A percentile compares a stretch with the other conserved stretches of the same genome.
Conservation (phyloP, 2,113 vertebrate species). For the Daubentonia madagascariensis region DNA sequence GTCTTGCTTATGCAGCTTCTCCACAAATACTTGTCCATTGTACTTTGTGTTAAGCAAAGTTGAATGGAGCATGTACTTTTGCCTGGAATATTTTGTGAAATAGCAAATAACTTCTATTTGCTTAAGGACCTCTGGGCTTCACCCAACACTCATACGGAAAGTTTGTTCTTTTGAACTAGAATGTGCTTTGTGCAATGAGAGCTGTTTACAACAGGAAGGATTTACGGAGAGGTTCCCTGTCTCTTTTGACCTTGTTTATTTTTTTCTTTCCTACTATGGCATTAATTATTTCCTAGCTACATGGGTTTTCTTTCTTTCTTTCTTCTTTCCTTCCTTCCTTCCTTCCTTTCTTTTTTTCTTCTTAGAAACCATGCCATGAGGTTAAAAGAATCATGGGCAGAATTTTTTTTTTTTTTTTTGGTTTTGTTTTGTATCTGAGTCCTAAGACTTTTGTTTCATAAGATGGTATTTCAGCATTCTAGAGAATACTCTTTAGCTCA, state of each 20-base stretch:
- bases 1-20: neutral
- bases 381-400: constrained; percentile 16
- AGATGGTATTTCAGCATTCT: constrained; percentile 52
- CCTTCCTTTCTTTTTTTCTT: neutral
- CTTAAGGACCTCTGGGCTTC: constrained; percentile 71
- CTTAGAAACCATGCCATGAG: constrained; percentile 34
- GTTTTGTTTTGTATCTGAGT: constrained; percentile 34
- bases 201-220: constrained; percentile 45
- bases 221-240: accelerated
- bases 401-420: constrained; percentile 11
- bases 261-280: constrained; percentile 26
- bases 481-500: neutral
- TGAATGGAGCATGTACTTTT: constrained; percentile 66
- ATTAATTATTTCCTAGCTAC: constrained; percentile 43
- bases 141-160: constrained; percentile 1
- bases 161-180: constrained; percentile 33
- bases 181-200: constrained; percentile 7
- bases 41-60: constrained; percentile 69
- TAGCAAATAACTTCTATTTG: constrained; percentile 70
- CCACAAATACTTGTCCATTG: constrained; percentile 71
- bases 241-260: constrained; percentile 39
- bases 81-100: constrained; percentile 67
- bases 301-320: neutral
- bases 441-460: constrained; percentile 23
- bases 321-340: neutral